phyloP scores from a whole-genome alignment of 2,113 vertebrate genomes.

The Clarias magur region DNA sequence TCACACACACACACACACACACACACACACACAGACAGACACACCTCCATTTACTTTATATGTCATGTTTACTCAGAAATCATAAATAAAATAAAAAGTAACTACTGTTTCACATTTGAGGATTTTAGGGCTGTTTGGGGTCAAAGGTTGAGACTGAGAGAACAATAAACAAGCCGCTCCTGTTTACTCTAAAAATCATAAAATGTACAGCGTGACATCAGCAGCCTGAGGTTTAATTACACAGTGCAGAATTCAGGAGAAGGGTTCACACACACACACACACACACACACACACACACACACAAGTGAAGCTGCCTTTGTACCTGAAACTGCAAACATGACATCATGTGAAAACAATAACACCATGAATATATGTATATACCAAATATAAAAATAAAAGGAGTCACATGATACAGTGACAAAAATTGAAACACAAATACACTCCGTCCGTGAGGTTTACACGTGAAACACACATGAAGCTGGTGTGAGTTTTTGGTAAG shows the following conservation, averaged over 20 bases:
- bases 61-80: background rate
- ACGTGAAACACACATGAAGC: background rate
- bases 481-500: background rate
- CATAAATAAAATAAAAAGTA: background rate
- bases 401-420: too few relatives aligned
- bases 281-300: constrained; percentile 4
- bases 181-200: constrained; percentile 3
- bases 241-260: background rate
- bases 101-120: background rate
- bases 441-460: background rate
- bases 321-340: background rate
- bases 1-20: too few relatives aligned
- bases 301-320: background rate
- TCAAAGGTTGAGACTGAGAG: background rate
- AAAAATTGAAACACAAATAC: too few relatives aligned
- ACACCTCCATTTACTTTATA: too few relatives aligned
- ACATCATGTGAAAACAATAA: background rate
- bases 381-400: too few relatives aligned
- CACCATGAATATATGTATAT: too few relatives aligned
- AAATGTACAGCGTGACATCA: background rate
- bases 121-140: background rate
- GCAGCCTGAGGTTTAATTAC: background rate
- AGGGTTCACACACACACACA: background rate
- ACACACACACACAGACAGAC: too few relatives aligned
- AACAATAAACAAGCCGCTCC: background rate